Base-by-base conservation (phyloP, 2,888 invertebrate genomes). In the Drosophila tripunctata region DNA sequence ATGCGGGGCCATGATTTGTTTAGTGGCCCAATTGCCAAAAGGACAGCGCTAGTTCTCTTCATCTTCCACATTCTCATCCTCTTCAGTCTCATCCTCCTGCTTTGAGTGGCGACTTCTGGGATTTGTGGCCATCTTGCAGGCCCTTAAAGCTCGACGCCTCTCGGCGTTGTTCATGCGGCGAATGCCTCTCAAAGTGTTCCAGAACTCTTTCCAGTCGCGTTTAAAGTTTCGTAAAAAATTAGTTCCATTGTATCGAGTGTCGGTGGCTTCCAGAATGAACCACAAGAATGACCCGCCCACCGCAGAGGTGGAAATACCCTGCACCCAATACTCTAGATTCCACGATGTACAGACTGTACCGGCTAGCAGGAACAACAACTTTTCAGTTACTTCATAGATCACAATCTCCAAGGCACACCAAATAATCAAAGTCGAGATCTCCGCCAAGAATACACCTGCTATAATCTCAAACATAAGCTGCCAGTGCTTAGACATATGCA, bases 351-450 rank as follows among this genome's bases (percentile, higher is more conserved):
- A 79, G 0, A 30, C 41, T 3, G 5, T 21, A 8, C 19, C 6
- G 0, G 14, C 2, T 3, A 65, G 1, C 0, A 6, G 4, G 0
- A 5, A 2, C 0, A 82, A 14, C 1, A 70, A 0, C 4, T 40
- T 14, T 0, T 52, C 19, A 7, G 40, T 57, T 4, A 57, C 6
- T 10, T 36, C 8, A 31, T 17, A 82, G 3, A 82, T 10, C 0
- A 62, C 7, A 1, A 65, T 61, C 33, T 84, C 90, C 14, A 90
- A 3, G 1, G 63, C 62, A 45, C 90, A 89, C 89, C 89, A 89
- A 5, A 89, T 65, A 12, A 88, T 14, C 2, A 90, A 19, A 0
- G 73, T 56, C 6, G 67, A 71, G 12, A 90, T 47, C 57, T 89
- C 89, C 0, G 64, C 61, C 14, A 90, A 4, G 4, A 88, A 64